Percentiles rank a stretch among this genome's conserved stretches.
Evolutionary conservation across 1,140 invertebrate species (phyloP).

Genomic region (Centruroides sculpturatus): DNA sequence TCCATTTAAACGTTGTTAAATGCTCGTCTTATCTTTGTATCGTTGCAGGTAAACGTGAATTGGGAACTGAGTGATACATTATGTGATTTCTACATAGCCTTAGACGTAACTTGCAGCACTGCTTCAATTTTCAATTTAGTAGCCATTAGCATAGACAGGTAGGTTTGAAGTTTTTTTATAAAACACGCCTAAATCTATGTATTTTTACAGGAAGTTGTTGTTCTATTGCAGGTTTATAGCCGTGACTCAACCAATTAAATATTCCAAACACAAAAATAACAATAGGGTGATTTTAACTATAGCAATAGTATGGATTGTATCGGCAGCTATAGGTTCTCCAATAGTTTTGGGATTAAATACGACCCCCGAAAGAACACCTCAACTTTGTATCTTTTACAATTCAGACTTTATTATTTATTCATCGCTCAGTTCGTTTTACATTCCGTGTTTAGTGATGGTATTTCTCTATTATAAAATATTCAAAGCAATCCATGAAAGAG

Average conservation of each 20-base stretch:
- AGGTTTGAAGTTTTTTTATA: constrained; percentile 23
- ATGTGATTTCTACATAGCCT: constrained; percentile 97
- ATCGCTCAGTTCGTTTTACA: constrained; percentile 95
- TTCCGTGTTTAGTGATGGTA: constrained; percentile 97
- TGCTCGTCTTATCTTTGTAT: too few relatives aligned
- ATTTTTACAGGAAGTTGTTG: neutral
- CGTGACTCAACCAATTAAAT: constrained; percentile 96
- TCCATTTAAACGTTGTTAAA: too few relatives aligned
- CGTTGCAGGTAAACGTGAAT: constrained; percentile 20
- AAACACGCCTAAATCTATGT: neutral
- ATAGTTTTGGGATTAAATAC: constrained; percentile 93
- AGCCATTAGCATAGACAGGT: constrained; percentile 98
- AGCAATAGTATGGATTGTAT: constrained; percentile 88
- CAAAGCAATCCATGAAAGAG: constrained; percentile 56
- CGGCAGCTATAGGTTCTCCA: constrained; percentile 87
- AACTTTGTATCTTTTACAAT: constrained; percentile 84
- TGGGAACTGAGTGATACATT: constrained; percentile 80
- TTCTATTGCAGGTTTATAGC: constrained; percentile 74
- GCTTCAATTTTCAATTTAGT: constrained; percentile 97
- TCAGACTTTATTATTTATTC: constrained; percentile 96
- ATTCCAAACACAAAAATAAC: constrained; percentile 91
- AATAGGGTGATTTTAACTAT: constrained; percentile 88
- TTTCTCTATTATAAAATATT: constrained; percentile 98
- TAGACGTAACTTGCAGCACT: constrained; percentile 96
- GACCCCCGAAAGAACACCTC: constrained; percentile 25